A percentile compares a stretch with the other conserved stretches of the same genome.
phyloP scores from a whole-genome alignment of 1,140 invertebrate species.

The Anoplolepis gracilipes region DNA sequence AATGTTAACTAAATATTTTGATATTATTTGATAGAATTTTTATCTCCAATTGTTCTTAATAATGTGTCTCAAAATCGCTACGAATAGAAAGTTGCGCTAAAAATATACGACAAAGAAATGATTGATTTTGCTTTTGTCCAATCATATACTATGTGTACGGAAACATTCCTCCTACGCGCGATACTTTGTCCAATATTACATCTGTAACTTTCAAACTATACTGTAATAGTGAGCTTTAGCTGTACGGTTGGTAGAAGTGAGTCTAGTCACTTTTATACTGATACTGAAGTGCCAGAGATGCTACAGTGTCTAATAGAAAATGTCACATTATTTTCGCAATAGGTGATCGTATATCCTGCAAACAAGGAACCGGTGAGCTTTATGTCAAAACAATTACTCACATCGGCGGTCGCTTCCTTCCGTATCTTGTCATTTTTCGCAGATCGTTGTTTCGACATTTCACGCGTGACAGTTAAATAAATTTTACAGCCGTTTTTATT shows the following conservation, averaged over 20 bases:
- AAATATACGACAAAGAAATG: neutral
- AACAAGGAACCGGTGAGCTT: conserved; percentile 70
- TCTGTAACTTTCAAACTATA: neutral
- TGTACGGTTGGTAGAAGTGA: neutral
- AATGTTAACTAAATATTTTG: neutral
- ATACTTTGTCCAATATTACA: neutral
- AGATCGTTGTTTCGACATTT: conserved; percentile 79
- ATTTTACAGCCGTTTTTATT: neutral
- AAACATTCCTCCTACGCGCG: neutral
- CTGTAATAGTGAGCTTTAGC: neutral
- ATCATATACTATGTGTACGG: too few relatives aligned
- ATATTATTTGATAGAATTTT: neutral
- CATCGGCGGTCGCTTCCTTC: conserved; percentile 65
- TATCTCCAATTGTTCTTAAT: neutral
- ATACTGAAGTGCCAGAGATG: neutral
- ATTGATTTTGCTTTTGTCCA: neutral
- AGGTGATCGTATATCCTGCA: conserved; percentile 74
- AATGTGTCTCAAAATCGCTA: neutral
- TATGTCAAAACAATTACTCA: conserved; percentile 56
- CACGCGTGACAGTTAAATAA: conserved; percentile 53
- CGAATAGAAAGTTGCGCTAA: neutral
- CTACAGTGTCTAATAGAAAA: conserved; percentile 69
- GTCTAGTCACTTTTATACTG: neutral
- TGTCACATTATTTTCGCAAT: conserved; percentile 76
- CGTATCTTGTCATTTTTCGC: conserved; percentile 74